phyloP scores from a whole-genome alignment of 1,140 invertebrate species.

The Homarus americanus region DNA sequence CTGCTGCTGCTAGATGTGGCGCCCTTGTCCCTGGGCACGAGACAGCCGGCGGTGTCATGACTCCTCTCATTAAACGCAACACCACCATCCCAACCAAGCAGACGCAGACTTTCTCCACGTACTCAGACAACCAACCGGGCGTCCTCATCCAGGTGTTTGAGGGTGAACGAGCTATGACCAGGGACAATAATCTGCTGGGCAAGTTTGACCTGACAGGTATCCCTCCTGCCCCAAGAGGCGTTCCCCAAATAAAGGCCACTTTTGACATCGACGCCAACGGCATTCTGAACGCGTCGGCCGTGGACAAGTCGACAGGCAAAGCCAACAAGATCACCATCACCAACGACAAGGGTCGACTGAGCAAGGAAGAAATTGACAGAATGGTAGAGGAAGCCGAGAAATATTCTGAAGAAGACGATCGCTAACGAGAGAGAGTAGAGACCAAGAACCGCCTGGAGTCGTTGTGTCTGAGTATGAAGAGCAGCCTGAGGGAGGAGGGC shows the following conservation, averaged over 20 bases:
- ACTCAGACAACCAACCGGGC: slow-evolving; percentile 81
- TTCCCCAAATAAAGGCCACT: slow-evolving; percentile 99
- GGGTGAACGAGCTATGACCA: slow-evolving; percentile 75
- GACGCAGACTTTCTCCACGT: slow-evolving; percentile 82
- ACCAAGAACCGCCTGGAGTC: neutral
- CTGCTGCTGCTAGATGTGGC: slow-evolving; percentile 82
- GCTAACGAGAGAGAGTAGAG: slow-evolving; percentile 2
- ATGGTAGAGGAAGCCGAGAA: slow-evolving; percentile 6
- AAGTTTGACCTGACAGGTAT: slow-evolving; percentile 82
- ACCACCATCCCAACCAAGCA: slow-evolving; percentile 81
- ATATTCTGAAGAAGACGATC: neutral
- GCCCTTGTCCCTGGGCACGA: slow-evolving; percentile 69
- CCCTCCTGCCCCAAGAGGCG: slow-evolving; percentile 96
- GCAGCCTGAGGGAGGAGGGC: slow-evolving; percentile 84
- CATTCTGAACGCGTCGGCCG: slow-evolving; percentile 29
- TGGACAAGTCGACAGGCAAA: slow-evolving; percentile 34
- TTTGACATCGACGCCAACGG: slow-evolving; percentile 88
- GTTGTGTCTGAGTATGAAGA: neutral
- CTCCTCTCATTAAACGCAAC: slow-evolving; percentile 58
- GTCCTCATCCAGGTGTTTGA: slow-evolving; percentile 80
- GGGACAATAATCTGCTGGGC: slow-evolving; percentile 79
- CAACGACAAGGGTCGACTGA: neutral
- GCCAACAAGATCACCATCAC: slow-evolving; percentile 22
- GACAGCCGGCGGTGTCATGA: slow-evolving; percentile 78
- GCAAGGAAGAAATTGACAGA: neutral